Base-by-base conservation (phyloP, 30 jellyfish, hydroid and myxozoan genomes). In the Turritopsis rubra region DNA sequence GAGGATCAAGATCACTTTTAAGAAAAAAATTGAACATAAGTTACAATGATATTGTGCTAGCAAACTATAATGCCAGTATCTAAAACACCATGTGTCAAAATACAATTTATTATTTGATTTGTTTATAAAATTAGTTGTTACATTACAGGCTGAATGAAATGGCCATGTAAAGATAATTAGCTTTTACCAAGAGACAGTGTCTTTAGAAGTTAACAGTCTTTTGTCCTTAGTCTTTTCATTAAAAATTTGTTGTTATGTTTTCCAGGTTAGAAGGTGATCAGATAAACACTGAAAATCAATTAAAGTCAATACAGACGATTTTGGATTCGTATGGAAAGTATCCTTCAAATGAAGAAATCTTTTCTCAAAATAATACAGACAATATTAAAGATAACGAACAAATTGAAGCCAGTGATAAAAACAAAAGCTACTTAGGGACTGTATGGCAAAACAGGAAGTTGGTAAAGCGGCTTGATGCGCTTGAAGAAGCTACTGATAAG, bases 401-500 rank as follows among this genome's bases (percentile, higher is more conserved):
- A 60, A 60, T 7, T 18, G 28, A 20, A 18, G 8, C 21, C 52
- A 53, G 26, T 8, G 87, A 53, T 31, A n/a, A 31, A n/a, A 13
- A 41, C 13, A 41, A 41, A 41, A 41, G 60, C 60, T 41, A 41
- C 13, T 70, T 89, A 21, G 73, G 68, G 66, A 68, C 41, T 18
- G 26, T 88, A 7, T 90, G 97, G 97, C 87, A 90, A 18, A 81
- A 52, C 31, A 84, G 76, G 17, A 85, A 86, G 19, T 81, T 81
- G 25, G 85, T 75, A 72, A 90, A 86, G 31, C 71, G 97, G 29
- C 84, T 90, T 28, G 88, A 85, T 25, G 80, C 94, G 22, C 52
- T 79, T 28, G 97, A 90, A 66, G 97, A 90, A 25, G 97, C 91
- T 18, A 80, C 86, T 53, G 97, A 85, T 29, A 90, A 85, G 81